phyloP scores from a whole-genome alignment of 2,797 vertebrate genomes.

The Pipistrellus pipistrellus region DNA sequence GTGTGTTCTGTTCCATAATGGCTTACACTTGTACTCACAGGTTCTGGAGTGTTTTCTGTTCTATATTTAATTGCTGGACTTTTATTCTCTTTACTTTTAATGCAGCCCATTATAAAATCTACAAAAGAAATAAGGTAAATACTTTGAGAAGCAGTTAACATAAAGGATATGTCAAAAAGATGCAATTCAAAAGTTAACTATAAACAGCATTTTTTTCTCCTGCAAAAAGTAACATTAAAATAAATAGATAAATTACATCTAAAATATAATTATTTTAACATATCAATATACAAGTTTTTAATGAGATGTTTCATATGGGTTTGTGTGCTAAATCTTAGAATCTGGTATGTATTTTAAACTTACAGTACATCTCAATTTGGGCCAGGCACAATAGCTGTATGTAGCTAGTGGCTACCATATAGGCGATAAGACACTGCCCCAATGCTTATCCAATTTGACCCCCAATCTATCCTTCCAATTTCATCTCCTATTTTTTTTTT shows the following conservation, averaged over 20 bases:
- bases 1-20: conserved; percentile 95
- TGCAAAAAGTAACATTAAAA: neutral
- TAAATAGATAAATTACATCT: neutral
- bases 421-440: neutral
- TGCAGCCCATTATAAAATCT: conserved; percentile 94
- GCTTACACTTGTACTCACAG: conserved; percentile 89
- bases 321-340: neutral
- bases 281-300: neutral
- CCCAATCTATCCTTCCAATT: neutral
- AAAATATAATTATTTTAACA: conserved; percentile 56
- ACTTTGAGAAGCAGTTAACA: conserved; percentile 65
- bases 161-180: conserved; percentile 53
- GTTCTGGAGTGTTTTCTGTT: conserved; percentile 90
- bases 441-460: neutral
- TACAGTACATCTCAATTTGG: neutral
- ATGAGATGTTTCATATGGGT: neutral
- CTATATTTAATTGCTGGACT: conserved; percentile 93
- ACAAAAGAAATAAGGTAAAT: conserved; percentile 59
- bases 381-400: neutral
- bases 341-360: neutral
- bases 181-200: conserved; percentile 28
- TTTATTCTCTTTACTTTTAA: conserved; percentile 98
- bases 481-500: neutral
- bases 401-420: neutral
- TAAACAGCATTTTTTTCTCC: neutral